phyloP scores from a whole-genome alignment of 2,888 invertebrate species.

The Zootermopsis nevadensis region DNA sequence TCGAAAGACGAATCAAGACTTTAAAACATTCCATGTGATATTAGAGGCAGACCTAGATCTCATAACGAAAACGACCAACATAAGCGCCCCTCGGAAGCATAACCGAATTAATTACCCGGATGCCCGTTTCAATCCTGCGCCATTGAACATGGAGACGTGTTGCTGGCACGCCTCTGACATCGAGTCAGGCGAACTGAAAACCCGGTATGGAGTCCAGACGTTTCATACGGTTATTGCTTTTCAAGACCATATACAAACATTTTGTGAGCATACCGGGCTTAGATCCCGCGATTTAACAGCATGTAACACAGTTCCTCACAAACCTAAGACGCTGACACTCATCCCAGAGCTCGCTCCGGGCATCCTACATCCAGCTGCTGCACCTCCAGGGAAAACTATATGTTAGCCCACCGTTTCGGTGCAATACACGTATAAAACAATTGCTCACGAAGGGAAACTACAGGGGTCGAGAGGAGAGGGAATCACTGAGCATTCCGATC shows the following conservation, averaged over 20 bases:
- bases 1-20: no score
- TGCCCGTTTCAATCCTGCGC: no score
- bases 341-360: no score
- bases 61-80: no score
- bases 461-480: not conserved
- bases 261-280: not conserved
- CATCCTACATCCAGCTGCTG: no score
- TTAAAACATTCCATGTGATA: no score
- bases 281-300: not conserved
- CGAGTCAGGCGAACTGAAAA: not conserved
- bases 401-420: no score
- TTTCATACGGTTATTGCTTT: not conserved
- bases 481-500: not conserved
- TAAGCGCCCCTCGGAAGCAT: no score
- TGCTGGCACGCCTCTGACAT: not conserved
- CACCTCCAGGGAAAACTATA: no score
- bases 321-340: not conserved
- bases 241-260: not conserved
- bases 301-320: not conserved
- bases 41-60: no score
- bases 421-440: not conserved
- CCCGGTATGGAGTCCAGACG: not conserved
- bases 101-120: no score
- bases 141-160: no score
- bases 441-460: not conserved